phyloP scores from a whole-genome alignment of 35 echinoderm and acorn worm genomes.

The Nesometra sesokonis region DNA sequence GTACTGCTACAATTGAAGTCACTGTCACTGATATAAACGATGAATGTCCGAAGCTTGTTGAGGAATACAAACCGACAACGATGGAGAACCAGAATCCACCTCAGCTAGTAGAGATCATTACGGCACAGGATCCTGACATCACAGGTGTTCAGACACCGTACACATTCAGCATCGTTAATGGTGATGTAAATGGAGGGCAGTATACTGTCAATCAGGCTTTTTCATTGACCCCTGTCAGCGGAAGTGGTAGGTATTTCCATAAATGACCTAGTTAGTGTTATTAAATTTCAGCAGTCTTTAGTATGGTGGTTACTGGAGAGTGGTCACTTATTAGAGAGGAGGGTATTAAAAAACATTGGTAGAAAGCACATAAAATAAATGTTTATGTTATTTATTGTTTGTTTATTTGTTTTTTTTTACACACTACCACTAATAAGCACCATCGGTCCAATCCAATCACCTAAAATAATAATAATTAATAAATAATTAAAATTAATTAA shows the following conservation, averaged over 20 bases:
- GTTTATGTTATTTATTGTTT: too few species aligned
- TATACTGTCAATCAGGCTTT: not conserved
- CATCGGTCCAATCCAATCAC: too few species aligned
- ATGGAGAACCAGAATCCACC: not conserved
- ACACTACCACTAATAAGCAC: too few species aligned
- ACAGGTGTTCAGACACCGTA: not conserved
- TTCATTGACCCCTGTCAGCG: not conserved
- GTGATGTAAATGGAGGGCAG: not conserved
- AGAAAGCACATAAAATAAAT: too few species aligned
- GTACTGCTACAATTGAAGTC: not conserved
- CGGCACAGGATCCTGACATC: not conserved
- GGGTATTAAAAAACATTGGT: too few species aligned
- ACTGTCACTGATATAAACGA: not conserved
- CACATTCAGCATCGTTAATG: not conserved
- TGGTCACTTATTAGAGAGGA: too few species aligned
- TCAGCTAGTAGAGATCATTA: not conserved
- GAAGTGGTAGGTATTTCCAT: not conserved
- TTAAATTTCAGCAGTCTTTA: too few species aligned
- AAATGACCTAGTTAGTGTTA: too few species aligned
- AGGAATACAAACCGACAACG: not conserved
- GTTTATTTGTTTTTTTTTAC: too few species aligned
- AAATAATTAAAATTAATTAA: too few species aligned
- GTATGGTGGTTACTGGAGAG: too few species aligned
- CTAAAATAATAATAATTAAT: too few species aligned
- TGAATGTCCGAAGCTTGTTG: not conserved